Conservation (phyloP, 2,797 vertebrate genomes). For the Chaenodraco wilsoni region DNA sequence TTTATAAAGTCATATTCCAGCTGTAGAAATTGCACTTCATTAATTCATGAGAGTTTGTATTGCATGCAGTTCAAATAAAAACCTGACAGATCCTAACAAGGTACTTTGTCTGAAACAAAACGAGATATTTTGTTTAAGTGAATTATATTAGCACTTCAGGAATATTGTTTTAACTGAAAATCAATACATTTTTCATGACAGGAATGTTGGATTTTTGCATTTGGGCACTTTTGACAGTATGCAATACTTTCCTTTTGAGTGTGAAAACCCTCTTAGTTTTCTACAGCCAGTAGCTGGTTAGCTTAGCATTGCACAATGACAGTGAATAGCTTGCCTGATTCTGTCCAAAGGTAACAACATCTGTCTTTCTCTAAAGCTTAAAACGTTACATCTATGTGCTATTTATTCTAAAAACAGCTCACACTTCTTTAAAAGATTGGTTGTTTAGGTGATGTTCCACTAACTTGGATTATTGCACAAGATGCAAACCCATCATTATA, state of each 20-base stretch:
- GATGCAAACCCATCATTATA: no score
- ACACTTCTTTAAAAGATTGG: no score
- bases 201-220: neutral
- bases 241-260: neutral
- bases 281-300: neutral
- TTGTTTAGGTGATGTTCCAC: no score
- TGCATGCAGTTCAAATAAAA: neutral
- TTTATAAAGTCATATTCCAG: no score
- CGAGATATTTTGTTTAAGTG: neutral
- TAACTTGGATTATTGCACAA: no score
- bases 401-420: no score
- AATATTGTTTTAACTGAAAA: no score
- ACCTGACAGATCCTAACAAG: constrained; percentile 20
- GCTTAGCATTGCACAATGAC: neutral
- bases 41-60: neutral
- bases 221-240: neutral
- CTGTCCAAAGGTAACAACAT: neutral
- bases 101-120: constrained; percentile 6
- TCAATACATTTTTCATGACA: neutral
- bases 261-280: neutral
- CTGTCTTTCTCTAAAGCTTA: neutral
- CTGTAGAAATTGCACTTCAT: neutral
- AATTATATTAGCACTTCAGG: no score
- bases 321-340: neutral
- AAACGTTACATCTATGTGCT: neutral